A percentile compares a stretch with the other conserved stretches of the same genome.
Evolutionary conservation across 2,888 invertebrate species (phyloP).

Genomic region (Teinopalpus imperialis): DNA sequence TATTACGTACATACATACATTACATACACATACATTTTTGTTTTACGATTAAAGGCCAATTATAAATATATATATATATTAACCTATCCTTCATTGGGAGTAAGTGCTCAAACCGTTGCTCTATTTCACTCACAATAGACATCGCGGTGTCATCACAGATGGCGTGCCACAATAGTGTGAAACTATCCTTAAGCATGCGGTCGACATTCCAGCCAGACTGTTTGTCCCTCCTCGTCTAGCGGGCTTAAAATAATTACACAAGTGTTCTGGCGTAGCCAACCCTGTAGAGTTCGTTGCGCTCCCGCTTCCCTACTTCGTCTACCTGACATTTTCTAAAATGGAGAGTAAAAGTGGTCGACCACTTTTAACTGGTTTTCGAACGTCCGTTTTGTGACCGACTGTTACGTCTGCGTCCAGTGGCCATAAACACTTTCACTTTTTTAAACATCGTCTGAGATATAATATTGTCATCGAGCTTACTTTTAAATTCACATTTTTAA

Average conservation of each 20-base stretch:
- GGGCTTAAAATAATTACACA: conserved; percentile 78
- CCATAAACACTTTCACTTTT: conserved; percentile 59
- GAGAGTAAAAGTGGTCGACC: conserved; percentile 49
- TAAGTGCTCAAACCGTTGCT: conserved; percentile 4
- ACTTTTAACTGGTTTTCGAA: conserved; percentile 55
- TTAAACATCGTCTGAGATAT: conserved; percentile 27
- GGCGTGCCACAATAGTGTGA: conserved; percentile 25
- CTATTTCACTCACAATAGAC: conserved; percentile 14
- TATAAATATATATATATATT: neutral
- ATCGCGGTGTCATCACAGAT: conserved; percentile 14
- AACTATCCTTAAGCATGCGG: conserved; percentile 47
- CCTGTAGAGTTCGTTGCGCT: conserved; percentile 58
- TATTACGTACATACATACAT: too few species aligned
- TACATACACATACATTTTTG: too few species aligned
- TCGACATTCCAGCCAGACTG: conserved; percentile 61
- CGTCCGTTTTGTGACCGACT: conserved; percentile 35
- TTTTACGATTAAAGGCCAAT: too few species aligned
- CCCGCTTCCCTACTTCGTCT: conserved; percentile 40
- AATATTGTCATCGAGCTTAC: neutral
- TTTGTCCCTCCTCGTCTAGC: conserved; percentile 65
- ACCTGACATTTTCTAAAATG: conserved; percentile 39
- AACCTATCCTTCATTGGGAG: too few species aligned
- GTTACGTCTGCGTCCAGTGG: conserved; percentile 39
- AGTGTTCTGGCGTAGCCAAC: conserved; percentile 55
- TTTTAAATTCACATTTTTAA: too few species aligned